Base-by-base conservation (phyloP, 2,888 invertebrate genomes). In the Caenorhabditis panamensis region DNA sequence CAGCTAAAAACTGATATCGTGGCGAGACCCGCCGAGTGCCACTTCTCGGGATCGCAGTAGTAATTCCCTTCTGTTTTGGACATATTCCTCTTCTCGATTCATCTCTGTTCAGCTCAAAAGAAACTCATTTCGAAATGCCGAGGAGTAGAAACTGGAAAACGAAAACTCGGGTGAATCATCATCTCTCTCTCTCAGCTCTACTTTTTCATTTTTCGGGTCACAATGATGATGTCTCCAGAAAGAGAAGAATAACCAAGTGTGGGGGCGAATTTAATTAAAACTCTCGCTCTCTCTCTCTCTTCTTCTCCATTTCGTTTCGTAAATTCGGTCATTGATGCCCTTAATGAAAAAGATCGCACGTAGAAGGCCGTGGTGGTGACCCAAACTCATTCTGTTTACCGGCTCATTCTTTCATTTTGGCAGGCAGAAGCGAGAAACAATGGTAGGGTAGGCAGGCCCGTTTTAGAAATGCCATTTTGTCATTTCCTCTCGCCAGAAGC, bases 231-330 rank as follows among this genome's bases (percentile, higher is more conserved):
- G 68, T 26, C 58, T 58, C 47, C 49, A 41, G 13, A 13, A 41
- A 6, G 41, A 41, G 28, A 5, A 58, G 51, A 61, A 69, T 71
- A 22, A 62, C 53, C 22, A 54, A 71, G 54, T 63, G 54, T 44
- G 59, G 75, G 66, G 75, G 75, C 66, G 58, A 58, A 75, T 66
- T 75, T 75, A 66, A 75, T 66, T 75, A 66, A 75, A 66, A 47
- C 26, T 18, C 63, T 47, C 69, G 37, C 47, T 36, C 36, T 36
- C 36, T 36, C 36, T 36, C 36, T 36, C 36, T 36, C 36, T 36
- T 11, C 54, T 58, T 44, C 68, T 59, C 56, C 56, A 31, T 61
- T 72, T 22, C 37, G 51, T 56, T 51, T 53, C 51, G 47, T 69
- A 41, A 56, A 63, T 61, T 59, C 75, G 66, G n/a, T 61, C 75